These are phyloP conservation scores for Ceratina japonica DNA, from an alignment of 1,140 invertebrate species.

Conservation along the genomic window DNA sequence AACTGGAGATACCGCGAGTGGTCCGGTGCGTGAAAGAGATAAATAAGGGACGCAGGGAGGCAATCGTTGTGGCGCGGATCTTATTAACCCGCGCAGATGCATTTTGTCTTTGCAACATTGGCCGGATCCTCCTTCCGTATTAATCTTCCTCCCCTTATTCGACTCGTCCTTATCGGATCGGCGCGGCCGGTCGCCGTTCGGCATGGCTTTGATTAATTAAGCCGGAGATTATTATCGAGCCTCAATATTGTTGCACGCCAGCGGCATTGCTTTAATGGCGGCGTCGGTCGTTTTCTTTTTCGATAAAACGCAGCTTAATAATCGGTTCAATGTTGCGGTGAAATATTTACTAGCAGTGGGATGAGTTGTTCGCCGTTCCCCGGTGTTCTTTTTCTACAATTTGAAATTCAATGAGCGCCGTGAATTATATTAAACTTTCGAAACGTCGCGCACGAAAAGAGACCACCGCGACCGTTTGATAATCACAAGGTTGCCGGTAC, in stretches of 20 bases:
- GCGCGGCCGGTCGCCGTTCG: background rate
- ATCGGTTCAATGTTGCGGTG: background rate
- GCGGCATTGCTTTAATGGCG: background rate
- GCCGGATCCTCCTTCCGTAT: too few relatives aligned
- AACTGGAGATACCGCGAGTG: too few relatives aligned
- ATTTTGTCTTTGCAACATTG: conserved; percentile 4
- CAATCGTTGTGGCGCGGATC: too few relatives aligned
- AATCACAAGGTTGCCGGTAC: background rate
- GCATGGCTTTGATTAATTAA: background rate
- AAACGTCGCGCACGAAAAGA: background rate
- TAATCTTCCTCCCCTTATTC: background rate
- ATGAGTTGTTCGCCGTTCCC: background rate
- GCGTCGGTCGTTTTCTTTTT: background rate
- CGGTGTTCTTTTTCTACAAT: background rate
- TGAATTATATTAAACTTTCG: background rate
- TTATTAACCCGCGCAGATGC: background rate
- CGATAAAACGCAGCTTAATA: background rate
- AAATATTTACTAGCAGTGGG: background rate
- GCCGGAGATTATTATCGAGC: background rate
- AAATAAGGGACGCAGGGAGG: too few relatives aligned
- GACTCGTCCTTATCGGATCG: background rate
- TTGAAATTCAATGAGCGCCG: background rate
- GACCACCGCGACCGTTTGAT: too few relatives aligned
- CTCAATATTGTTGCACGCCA: background rate
- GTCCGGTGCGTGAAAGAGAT: too few relatives aligned